phyloP scores from a whole-genome alignment of 2,888 invertebrate species.

The Drosophila algonquin region DNA sequence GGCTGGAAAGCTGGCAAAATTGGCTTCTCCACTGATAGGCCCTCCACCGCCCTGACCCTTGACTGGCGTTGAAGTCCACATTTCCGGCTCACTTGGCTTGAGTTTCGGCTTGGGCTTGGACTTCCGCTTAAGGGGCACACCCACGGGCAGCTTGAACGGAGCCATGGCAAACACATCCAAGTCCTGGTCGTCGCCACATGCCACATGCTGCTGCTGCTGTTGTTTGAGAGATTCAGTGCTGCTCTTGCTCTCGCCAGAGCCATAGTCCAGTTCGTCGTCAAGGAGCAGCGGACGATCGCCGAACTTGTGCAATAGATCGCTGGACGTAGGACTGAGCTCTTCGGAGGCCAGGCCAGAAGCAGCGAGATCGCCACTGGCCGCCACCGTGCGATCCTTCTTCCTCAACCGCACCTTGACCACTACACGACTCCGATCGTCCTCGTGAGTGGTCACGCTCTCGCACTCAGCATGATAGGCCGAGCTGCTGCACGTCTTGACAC shows the following conservation, averaged over 20 bases:
- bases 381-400: constrained; percentile 82
- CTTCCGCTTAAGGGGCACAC: constrained; percentile 71
- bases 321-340: constrained; percentile 84
- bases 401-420: constrained; percentile 85
- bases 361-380: constrained; percentile 39
- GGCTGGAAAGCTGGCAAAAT: constrained; percentile 61
- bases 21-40: constrained; percentile 19
- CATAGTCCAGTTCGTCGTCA: constrained; percentile 91
- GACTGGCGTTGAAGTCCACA: constrained; percentile 83
- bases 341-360: constrained; percentile 45
- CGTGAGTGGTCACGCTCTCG: constrained; percentile 88
- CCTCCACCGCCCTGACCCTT: constrained; percentile 49
- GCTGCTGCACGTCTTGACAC: constrained; percentile 88
- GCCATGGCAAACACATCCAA: constrained; percentile 89
- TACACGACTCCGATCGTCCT: constrained; percentile 85
- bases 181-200: constrained; percentile 76
- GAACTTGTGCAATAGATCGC: constrained; percentile 89
- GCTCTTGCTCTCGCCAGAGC: constrained; percentile 84
- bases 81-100: constrained; percentile 65
- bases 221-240: constrained; percentile 67
- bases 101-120: constrained; percentile 46
- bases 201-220: constrained; percentile 8
- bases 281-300: constrained; percentile 90
- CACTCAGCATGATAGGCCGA: constrained; percentile 90
- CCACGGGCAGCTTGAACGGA: constrained; percentile 85